Percentiles rank a stretch among this genome's conserved stretches.
phyloP scores from a whole-genome alignment of 2,113 vertebrate genomes.

The Pagrus major region DNA sequence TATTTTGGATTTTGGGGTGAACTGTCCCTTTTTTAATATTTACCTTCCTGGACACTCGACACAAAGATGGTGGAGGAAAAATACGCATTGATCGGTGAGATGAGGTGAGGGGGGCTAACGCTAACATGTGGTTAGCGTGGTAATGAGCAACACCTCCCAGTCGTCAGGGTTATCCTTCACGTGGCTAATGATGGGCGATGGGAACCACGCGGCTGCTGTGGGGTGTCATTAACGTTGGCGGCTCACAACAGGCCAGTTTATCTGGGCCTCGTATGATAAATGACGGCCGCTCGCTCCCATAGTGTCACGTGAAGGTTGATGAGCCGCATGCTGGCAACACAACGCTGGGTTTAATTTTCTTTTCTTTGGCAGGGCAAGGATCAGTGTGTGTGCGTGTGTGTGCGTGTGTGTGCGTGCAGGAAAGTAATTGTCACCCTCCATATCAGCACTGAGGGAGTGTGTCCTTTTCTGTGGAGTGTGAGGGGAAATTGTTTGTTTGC shows the following conservation, averaged over 20 bases:
- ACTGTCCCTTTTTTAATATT: too few relatives aligned
- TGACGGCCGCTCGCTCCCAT: slow-evolving; percentile 24
- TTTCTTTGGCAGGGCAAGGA: slow-evolving; percentile 10
- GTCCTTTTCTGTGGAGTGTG: slow-evolving; percentile 40
- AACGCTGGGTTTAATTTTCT: slow-evolving; percentile 16
- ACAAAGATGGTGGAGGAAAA: background rate
- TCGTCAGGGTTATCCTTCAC: slow-evolving; percentile 35
- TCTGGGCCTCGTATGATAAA: slow-evolving; percentile 49
- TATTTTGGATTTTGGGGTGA: too few relatives aligned
- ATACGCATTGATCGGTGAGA: background rate
- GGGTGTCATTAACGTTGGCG: slow-evolving; percentile 46
- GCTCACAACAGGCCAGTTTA: slow-evolving; percentile 32
- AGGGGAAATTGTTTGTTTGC: slow-evolving; percentile 53
- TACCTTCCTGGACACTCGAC: too few relatives aligned
- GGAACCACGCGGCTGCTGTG: slow-evolving; percentile 29
- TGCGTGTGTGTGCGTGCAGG: background rate
- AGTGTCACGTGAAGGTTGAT: slow-evolving; percentile 65
- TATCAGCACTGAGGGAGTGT: slow-evolving; percentile 10
- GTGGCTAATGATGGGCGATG: slow-evolving; percentile 48
- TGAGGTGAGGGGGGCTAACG: background rate
- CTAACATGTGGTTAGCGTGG: slow-evolving; percentile 9
- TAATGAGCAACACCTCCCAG: slow-evolving; percentile 48
- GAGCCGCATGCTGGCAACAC: slow-evolving; percentile 50
- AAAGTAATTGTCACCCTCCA: slow-evolving; percentile 49
- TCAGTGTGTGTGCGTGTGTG: slow-evolving; percentile 9